Evolutionary conservation across 2,888 invertebrate species (phyloP), one percentile per base, ranked within the genome.

Genomic region (Tenodera sinensis): DNA sequence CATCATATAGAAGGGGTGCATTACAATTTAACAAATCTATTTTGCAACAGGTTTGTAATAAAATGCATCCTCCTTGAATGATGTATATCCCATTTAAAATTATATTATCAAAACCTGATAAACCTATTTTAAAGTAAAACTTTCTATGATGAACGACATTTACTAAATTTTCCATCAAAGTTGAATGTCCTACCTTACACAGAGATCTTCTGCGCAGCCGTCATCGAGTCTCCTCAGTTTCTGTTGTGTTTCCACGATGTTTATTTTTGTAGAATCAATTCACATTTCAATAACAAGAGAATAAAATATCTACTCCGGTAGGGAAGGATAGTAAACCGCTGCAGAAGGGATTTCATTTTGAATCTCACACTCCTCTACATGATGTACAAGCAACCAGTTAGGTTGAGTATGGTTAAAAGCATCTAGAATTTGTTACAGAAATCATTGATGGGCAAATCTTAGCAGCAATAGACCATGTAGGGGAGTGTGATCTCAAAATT

Each of bases 231-330:
- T 71, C 14, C 54, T 71, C 15, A 4, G 20, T 20, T 71, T 71
- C 54, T 71, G 54, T 71, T 20, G 54, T 71, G 54, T 71, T 71
- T 71, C 54, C 25, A 20, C 54, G 54, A 20, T 71, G 54, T 71
- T 71, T 71, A n/a, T 71, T 54, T 71, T 71, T 71, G 54, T 71
- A 71, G 54, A 71, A 71, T 71, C 54, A 71, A 71, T 71, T 71
- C 87, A 87, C 87, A 87, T 83, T 87, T 87, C 87, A 87, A 83
- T 87, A 87, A 87, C 87, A 87, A 85, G 71, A 86, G 28, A 71
- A 81, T 28, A n/a, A 71, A 71, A 71, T 20, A 28, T 87, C 87
- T 87, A 87, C 87, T 87, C 9, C 30, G 82, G 42, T 34, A 87
- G 83, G 83, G 83, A 30, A 28, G 54, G 54, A 71, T 71, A 71